These are phyloP conservation scores for Atopsyche davidsoni DNA, from an alignment of 1,140 invertebrate genomes.

Conservation along the genomic window DNA sequence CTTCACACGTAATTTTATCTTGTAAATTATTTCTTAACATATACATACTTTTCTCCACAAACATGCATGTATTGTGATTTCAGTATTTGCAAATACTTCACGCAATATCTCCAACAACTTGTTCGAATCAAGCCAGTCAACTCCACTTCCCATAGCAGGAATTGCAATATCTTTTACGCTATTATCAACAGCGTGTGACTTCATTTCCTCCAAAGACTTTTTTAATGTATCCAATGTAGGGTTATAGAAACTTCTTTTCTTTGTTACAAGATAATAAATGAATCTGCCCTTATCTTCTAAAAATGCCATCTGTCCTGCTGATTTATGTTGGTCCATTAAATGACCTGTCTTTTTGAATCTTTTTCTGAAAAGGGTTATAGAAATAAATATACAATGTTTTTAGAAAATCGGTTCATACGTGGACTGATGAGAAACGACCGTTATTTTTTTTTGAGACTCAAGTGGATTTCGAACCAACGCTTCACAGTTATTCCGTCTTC, in stretches of 20 bases:
- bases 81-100: not conserved
- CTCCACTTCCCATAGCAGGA: conserved; percentile 52
- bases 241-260: conserved; percentile 33
- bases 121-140: conserved; percentile 50
- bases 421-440: too few relatives aligned
- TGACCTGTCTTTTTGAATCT: not conserved
- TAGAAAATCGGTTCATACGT: too few relatives aligned
- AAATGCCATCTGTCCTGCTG: conserved; percentile 11
- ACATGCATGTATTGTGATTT: too few relatives aligned
- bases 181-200: conserved; percentile 19
- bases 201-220: conserved; percentile 32
- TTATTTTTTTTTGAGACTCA: too few relatives aligned
- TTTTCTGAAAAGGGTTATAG: too few relatives aligned
- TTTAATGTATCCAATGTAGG: conserved; percentile 34
- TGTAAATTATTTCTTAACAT: too few relatives aligned
- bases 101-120: conserved; percentile 33
- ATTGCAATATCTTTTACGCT: conserved; percentile 40
- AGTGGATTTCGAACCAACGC: too few relatives aligned
- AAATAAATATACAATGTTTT: too few relatives aligned
- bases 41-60: too few relatives aligned
- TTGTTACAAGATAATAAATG: conserved; percentile 47
- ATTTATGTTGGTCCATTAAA: not conserved
- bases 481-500: too few relatives aligned
- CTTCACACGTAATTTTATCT: too few relatives aligned
- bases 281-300: conserved; percentile 30